These are phyloP conservation scores for Phyllopteryx taeniolatus DNA, from an alignment of 2,113 vertebrate species.

Conservation along the genomic window DNA sequence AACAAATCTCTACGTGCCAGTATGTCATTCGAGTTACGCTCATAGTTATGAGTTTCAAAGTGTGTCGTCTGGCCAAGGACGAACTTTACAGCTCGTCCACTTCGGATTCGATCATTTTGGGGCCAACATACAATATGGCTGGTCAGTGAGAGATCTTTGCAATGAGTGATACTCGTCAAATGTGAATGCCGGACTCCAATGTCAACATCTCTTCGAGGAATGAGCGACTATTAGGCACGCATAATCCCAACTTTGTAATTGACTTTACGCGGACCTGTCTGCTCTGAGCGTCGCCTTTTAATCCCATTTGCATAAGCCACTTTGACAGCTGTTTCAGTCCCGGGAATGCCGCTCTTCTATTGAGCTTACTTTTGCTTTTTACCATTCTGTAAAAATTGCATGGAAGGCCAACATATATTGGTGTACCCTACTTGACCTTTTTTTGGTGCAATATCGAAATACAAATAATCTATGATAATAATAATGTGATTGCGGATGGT, in stretches of 20 bases:
- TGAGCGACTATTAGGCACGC: not conserved
- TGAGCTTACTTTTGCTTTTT: not conserved
- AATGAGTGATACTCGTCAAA: not conserved
- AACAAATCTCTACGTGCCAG: too few species aligned
- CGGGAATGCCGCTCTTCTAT: not conserved
- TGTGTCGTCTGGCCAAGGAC: not conserved
- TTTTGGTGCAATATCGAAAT: not conserved
- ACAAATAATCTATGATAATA: not conserved
- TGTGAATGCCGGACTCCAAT: not conserved
- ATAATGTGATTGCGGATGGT: too few species aligned
- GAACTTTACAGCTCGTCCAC: not conserved
- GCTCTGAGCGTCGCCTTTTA: not conserved
- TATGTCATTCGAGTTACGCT: too few species aligned
- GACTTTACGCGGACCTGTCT: not conserved
- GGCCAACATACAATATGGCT: not conserved
- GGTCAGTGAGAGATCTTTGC: not conserved
- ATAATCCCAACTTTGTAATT: constrained; percentile 9
- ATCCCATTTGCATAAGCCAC: constrained; percentile 8
- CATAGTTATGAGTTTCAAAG: not conserved
- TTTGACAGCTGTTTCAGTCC: constrained; percentile 1
- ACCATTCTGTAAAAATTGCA: not conserved
- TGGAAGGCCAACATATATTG: too few species aligned
- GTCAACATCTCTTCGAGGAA: not conserved
- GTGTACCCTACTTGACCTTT: not conserved
- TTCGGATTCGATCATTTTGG: not conserved